Evolutionary conservation across 2,888 invertebrate species (phyloP).

Genomic region (Gnatocerus cornutus): DNA sequence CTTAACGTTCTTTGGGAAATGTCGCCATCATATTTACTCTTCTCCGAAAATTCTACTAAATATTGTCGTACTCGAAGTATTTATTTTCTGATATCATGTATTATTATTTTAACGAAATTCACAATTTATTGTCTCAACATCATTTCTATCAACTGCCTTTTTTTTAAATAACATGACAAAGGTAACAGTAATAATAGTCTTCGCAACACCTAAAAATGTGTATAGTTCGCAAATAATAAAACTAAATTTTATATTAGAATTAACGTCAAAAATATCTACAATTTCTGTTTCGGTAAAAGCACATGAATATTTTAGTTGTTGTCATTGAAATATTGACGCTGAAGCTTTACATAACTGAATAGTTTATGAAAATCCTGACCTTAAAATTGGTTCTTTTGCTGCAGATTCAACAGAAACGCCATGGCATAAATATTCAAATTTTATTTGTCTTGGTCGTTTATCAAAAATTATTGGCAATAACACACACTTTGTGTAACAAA

Average conservation of each 20-base stretch:
- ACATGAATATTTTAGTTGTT: not conserved
- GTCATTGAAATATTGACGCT: constrained; percentile 1
- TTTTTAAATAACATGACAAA: too few relatives aligned
- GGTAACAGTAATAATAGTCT: too few relatives aligned
- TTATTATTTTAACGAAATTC: too few relatives aligned
- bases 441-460: not conserved
- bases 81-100: too few relatives aligned
- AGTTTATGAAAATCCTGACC: constrained; percentile 13
- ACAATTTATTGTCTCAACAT: too few relatives aligned
- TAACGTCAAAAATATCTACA: constrained; percentile 1
- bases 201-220: too few relatives aligned
- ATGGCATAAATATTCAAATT: constrained; percentile 21
- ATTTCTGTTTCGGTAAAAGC: not conserved
- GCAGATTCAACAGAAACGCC: not conserved
- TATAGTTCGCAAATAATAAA: too few relatives aligned
- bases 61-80: too few relatives aligned
- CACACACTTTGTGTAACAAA: constrained; percentile 11
- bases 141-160: too few relatives aligned
- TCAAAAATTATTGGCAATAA: constrained; percentile 30
- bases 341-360: not conserved
- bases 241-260: constrained; percentile 1
- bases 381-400: not conserved
- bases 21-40: too few relatives aligned
- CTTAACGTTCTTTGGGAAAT: too few relatives aligned
- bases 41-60: too few relatives aligned